Evolutionary conservation across 1,140 invertebrate genomes (phyloP).

Genomic region (Macrobrachium nipponense): DNA sequence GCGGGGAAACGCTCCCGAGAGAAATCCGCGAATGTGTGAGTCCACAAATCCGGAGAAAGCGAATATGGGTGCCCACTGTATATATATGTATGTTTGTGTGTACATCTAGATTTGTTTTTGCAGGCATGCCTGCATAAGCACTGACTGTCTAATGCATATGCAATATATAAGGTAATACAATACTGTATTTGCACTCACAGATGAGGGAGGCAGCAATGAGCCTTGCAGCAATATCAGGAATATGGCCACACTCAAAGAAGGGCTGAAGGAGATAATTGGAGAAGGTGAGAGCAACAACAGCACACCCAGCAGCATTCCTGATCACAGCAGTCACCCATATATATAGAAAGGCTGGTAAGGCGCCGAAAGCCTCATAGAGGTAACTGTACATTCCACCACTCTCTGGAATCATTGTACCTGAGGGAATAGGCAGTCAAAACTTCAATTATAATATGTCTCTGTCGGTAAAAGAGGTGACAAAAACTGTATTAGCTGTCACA

Average conservation of each 20-base stretch:
- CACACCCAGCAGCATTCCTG: slow-evolving; percentile 82
- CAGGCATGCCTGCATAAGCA: too few species aligned
- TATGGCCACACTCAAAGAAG: slow-evolving; percentile 77
- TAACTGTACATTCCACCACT: slow-evolving; percentile 95
- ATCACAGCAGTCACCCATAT: slow-evolving; percentile 88
- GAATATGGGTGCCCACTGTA: too few species aligned
- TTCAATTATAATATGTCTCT: too few species aligned
- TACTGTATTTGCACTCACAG: slow-evolving; percentile 73
- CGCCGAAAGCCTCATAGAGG: slow-evolving; percentile 90
- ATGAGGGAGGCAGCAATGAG: slow-evolving; percentile 79
- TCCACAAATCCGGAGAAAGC: too few species aligned
- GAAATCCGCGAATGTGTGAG: too few species aligned
- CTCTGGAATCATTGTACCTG: slow-evolving; percentile 77
- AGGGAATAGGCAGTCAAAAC: background rate
- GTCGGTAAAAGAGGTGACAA: too few species aligned
- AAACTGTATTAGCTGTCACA: too few species aligned
- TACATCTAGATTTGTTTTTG: too few species aligned
- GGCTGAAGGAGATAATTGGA: slow-evolving; percentile 89
- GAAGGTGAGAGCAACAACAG: slow-evolving; percentile 91
- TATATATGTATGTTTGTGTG: too few species aligned
- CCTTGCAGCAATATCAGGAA: slow-evolving; percentile 74
- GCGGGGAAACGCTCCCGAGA: too few species aligned
- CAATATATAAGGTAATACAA: background rate
- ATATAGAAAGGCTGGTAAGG: slow-evolving; percentile 93
- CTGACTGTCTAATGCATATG: background rate